phyloP scores from a whole-genome alignment of 2,797 vertebrate species.

The Nothura maculosa region DNA sequence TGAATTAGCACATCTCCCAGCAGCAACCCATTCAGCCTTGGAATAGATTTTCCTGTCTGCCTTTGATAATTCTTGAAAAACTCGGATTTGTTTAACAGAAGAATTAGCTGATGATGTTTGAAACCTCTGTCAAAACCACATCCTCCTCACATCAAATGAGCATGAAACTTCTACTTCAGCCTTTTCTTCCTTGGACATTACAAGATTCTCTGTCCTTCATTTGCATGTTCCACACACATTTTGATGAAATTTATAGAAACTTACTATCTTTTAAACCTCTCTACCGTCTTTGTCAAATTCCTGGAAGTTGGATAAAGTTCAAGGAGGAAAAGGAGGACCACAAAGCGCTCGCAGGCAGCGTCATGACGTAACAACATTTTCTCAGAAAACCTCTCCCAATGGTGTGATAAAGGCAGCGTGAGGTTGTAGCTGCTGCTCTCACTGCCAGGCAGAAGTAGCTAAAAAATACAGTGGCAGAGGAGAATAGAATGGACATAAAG shows the following conservation, averaged over 20 bases:
- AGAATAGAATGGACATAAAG: background rate
- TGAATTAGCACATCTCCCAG: constrained; percentile 41
- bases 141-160: background rate
- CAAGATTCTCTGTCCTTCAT: background rate
- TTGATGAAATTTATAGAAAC: background rate
- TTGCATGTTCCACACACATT: fast-evolving
- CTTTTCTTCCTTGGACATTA: background rate
- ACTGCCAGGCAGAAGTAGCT: background rate
- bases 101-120: background rate
- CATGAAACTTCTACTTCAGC: background rate
- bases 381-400: constrained; percentile 4
- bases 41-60: constrained; percentile 7
- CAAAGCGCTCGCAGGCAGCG: background rate
- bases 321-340: background rate
- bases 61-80: constrained; percentile 2
- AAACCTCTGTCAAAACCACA: background rate
- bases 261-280: background rate
- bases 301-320: background rate
- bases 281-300: background rate
- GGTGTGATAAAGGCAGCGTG: background rate
- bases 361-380: constrained; percentile 17
- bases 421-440: background rate
- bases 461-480: background rate
- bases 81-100: background rate
- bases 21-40: constrained; percentile 3